These are phyloP conservation scores for Galbula dea DNA, from an alignment of 2,113 vertebrate genomes.

Conservation along the genomic window DNA sequence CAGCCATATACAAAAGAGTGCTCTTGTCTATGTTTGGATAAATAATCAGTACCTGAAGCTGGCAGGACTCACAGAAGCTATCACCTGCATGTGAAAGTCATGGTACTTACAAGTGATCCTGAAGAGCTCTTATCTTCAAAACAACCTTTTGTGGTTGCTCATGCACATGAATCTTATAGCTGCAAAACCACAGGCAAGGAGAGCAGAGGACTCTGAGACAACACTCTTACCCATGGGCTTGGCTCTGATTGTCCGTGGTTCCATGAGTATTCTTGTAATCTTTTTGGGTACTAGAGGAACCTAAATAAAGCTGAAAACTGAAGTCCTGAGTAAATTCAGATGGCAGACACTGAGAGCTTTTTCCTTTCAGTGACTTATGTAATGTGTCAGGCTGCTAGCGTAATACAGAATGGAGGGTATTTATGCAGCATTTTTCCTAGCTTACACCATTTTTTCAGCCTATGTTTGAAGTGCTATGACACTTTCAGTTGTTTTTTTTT, in stretches of 20 bases:
- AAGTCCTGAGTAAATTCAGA: neutral
- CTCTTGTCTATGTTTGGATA: neutral
- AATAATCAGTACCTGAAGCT: neutral
- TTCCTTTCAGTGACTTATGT: neutral
- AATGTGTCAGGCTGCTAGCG: neutral
- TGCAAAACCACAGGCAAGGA: neutral
- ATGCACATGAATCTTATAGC: neutral
- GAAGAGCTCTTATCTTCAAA: neutral
- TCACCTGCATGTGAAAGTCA: neutral
- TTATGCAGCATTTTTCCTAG: neutral
- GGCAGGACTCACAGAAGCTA: neutral
- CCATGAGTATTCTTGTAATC: neutral
- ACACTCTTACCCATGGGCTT: accelerated
- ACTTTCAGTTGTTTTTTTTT: neutral
- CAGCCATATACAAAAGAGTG: neutral
- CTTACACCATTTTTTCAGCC: neutral
- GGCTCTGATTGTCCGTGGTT: neutral
- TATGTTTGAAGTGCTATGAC: neutral
- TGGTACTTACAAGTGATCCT: neutral
- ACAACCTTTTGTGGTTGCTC: neutral
- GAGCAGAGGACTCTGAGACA: neutral
- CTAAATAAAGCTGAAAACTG: neutral
- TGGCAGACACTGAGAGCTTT: neutral
- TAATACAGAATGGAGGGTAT: neutral
- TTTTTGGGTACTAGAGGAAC: neutral